Evolutionary conservation across 2,888 invertebrate species (phyloP), one percentile per base, ranked within the genome.

Genomic region (Sycophila texana): DNA sequence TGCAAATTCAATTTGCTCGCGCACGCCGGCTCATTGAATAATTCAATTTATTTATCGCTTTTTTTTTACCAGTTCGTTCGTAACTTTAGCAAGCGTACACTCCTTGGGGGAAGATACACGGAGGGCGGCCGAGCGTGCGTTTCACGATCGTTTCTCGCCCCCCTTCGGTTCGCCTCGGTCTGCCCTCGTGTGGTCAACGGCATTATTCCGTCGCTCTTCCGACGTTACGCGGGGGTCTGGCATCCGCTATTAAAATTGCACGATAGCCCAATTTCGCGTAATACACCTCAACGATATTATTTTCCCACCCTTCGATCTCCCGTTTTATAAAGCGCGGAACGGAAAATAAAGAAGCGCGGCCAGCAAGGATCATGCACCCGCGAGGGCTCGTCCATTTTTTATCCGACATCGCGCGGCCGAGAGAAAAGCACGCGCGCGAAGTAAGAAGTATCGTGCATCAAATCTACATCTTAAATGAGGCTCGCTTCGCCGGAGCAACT

Each of bases 391-490:
- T 78, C 18, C 60, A 74, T 78, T 68, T 74, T 68, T 74, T 68
- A 70, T n/a, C 47, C 18, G 30, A 39, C 63, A 63, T 63, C 47
- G 22, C 16, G 22, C 16, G 20, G 58, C 26, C 60, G 49, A 22
- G 22, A 47, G n/a, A 71, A n/a, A 49, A 58, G 13, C 7, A 10
- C 1, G 55, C 26, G 26, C 10, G 57, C 57, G 2, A 57, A 57
- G 57, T 57, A 57, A 26, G 47, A 22, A 61, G 70, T 61, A 74
- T 72, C 58, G 74, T 57, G 71, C 79, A 77, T 79, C 79, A 80
- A 79, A 82, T 79, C 79, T 82, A 77, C 81, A 82, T 82, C 74
- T 68, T 72, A 68, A 74, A 82, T 77, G 63, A 82, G 74, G 51
- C 47, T 39, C 22, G 58, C 16, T 39, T 3, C 49, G n/a, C n/a